Base-by-base conservation (phyloP, 2,797 vertebrate genomes). In the Galaxias olidus region DNA sequence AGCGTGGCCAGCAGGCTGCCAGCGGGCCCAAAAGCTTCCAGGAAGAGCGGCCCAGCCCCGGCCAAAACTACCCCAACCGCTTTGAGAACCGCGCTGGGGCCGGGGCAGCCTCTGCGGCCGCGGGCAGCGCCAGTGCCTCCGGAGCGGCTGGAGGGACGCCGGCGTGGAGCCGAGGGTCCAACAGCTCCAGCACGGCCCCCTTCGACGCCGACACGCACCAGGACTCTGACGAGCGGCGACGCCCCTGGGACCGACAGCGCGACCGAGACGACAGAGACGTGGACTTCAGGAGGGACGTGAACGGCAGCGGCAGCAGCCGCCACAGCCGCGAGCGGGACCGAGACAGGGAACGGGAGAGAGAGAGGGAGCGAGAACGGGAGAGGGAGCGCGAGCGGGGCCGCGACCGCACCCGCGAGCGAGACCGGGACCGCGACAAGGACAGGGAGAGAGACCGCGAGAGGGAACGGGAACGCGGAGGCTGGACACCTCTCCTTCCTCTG, bases 191-290 rank as follows among this genome's bases (percentile, higher is more conserved):
- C 6, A 63, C 60, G 4, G 58, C 83, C 0, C 54, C 87, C 63
- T 96, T 96, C 82, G 95, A 94, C 60, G 91, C 90, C 70, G 95
- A 97, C 79, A 69, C 93, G 66, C 95, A 96, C 79, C 95, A 96
- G 90, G 98, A 99, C 92, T 94, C 98, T 74, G 98, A 99, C 86
- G 98, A 99, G 53, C 94, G 97, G 61, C 93, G 96, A 79, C 94
- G 95, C 72, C 94, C 94, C 14, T 99, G 98, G 98, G 98, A 99
- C 82, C 93, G 97, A 73, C 96, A 98, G 65, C 94, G 96, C 84
- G 97, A 98, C 87, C 91, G 96, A 62, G 96, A 99, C 73, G 97
- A 99, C 87, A 90, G 97, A 89, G 96, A 97, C 88, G 94, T 96
- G 90, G 96, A 97, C 89, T 98, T 98, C 85, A 92, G 94, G 80